Evolutionary conservation across 2,888 invertebrate species (phyloP).

Genomic region (Bugulina stolonifera): DNA sequence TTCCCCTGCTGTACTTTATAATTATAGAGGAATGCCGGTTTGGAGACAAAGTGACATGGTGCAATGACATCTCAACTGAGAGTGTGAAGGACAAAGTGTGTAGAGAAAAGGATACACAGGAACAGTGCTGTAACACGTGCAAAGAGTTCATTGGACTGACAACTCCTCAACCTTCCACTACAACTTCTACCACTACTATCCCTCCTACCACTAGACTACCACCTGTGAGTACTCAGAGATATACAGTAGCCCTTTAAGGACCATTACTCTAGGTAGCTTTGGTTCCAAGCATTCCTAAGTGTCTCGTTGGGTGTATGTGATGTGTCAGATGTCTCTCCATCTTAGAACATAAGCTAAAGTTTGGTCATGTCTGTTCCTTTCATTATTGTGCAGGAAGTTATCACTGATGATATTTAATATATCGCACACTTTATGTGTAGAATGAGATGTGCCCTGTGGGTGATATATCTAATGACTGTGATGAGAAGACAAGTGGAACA

Average conservation of each 20-base stretch:
- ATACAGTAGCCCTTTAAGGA: too few relatives aligned
- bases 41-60: slow-evolving; percentile 18
- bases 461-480: not conserved
- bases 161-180: not conserved
- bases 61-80: not conserved
- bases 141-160: not conserved
- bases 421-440: too few relatives aligned
- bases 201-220: not conserved
- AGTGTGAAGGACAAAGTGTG: not conserved
- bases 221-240: slow-evolving; percentile 3
- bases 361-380: too few relatives aligned
- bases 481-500: not conserved
- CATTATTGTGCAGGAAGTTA: too few relatives aligned
- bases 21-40: not conserved
- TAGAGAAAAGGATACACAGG: not conserved
- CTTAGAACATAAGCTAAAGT: too few relatives aligned
- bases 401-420: too few relatives aligned
- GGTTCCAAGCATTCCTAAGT: too few relatives aligned
- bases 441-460: slow-evolving; percentile 9
- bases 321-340: too few relatives aligned
- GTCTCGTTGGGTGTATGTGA: too few relatives aligned
- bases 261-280: too few relatives aligned
- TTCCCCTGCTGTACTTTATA: too few relatives aligned
- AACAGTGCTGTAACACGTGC: slow-evolving; percentile 5
- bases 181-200: not conserved